Conservation (phyloP, 2,113 vertebrate species). For the Turnix velox region DNA sequence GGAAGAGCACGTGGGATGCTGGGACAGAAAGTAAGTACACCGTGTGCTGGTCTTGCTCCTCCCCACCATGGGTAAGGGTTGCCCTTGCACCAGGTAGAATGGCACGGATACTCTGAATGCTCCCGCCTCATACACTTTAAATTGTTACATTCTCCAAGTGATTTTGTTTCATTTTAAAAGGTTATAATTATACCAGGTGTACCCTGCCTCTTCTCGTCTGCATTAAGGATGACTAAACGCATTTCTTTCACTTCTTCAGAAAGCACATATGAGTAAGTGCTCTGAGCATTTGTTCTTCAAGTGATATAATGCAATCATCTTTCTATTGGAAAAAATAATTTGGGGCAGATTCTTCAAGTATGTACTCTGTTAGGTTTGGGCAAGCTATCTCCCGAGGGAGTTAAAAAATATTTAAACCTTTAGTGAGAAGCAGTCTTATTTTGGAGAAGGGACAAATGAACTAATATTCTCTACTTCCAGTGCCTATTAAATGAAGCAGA, state of each 20-base stretch:
- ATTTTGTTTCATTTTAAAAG: background rate
- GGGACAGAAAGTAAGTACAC: slow-evolving; percentile 80
- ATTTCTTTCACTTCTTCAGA: background rate
- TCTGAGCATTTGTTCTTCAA: background rate
- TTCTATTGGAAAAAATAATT: background rate
- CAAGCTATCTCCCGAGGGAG: background rate
- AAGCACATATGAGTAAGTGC: background rate
- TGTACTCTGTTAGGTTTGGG: background rate
- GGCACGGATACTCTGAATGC: background rate
- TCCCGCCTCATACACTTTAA: background rate
- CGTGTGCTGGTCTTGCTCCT: fast-evolving
- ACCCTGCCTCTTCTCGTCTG: background rate
- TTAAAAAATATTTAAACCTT: background rate
- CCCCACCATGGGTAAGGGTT: background rate
- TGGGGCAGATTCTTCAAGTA: background rate
- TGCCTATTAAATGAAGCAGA: background rate
- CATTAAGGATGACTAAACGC: background rate
- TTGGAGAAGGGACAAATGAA: background rate
- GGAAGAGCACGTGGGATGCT: slow-evolving; percentile 88
- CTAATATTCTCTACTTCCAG: background rate
- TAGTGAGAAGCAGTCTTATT: background rate
- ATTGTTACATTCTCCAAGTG: background rate
- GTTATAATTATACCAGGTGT: background rate
- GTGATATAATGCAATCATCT: background rate
- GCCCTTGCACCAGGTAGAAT: background rate